Evolutionary conservation across 1,140 invertebrate genomes (phyloP).

Genomic region (Centruroides vittatus): DNA sequence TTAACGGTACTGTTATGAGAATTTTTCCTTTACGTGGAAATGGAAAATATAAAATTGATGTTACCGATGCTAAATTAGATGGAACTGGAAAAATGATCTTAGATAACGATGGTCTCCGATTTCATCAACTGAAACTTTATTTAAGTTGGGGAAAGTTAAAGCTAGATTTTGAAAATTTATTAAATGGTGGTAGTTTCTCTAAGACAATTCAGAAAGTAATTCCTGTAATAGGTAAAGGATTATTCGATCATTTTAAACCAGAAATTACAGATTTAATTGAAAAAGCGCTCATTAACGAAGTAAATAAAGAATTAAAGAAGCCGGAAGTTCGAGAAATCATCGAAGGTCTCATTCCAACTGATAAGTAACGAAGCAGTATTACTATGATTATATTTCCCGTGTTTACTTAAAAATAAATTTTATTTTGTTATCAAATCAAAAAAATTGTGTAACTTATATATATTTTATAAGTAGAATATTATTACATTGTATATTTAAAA

Average conservation of each 20-base stretch:
- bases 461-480: too few relatives aligned
- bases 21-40: conserved; percentile 11
- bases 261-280: conserved; percentile 5
- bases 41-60: conserved; percentile 13
- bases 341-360: conserved; percentile 4
- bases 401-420: too few relatives aligned
- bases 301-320: conserved; percentile 11
- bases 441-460: too few relatives aligned
- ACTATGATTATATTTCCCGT: too few relatives aligned
- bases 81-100: conserved; percentile 5
- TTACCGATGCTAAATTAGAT: conserved; percentile 1
- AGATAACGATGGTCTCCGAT: background rate
- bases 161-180: conserved; percentile 11
- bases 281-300: conserved; percentile 4
- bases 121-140: conserved; percentile 6
- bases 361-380: background rate
- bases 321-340: conserved; percentile 14
- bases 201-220: conserved; percentile 8
- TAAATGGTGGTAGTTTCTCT: conserved; percentile 10
- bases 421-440: too few relatives aligned
- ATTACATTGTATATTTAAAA: too few relatives aligned
- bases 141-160: conserved; percentile 8
- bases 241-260: conserved; percentile 13
- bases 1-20: conserved; percentile 7
- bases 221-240: conserved; percentile 7